Evolutionary conservation across 1,140 invertebrate genomes (phyloP).

Genomic region (Lamellibrachia luymesi): DNA sequence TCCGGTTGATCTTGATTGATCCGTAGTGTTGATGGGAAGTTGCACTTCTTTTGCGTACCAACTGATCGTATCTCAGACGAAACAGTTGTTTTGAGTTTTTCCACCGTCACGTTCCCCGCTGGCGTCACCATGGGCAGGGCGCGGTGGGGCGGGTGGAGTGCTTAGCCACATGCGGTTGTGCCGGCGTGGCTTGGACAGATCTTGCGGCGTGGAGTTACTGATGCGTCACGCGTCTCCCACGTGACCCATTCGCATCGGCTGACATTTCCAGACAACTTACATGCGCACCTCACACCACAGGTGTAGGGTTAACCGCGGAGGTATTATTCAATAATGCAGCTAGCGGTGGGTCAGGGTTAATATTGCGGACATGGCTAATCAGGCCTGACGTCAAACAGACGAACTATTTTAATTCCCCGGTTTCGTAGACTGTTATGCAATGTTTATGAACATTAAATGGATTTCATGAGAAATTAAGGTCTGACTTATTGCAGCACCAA

Average conservation of each 20-base stretch:
- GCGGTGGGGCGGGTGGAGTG: neutral
- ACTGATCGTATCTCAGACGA: neutral
- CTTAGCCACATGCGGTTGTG: neutral
- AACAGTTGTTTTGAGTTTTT: neutral
- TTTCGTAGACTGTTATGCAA: neutral
- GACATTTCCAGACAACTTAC: constrained; percentile 4
- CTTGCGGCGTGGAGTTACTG: constrained; percentile 2
- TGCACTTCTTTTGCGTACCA: neutral
- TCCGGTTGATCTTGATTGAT: neutral
- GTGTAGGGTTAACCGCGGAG: constrained; percentile 2
- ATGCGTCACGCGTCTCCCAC: neutral
- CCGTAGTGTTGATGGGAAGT: neutral
- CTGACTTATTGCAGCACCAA: neutral
- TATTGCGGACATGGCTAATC: neutral
- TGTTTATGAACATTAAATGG: neutral
- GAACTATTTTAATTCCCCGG: neutral
- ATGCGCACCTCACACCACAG: neutral
- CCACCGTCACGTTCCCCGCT: neutral
- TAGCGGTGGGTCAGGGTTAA: neutral
- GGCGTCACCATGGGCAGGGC: neutral
- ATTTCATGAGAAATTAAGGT: neutral
- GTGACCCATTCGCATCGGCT: neutral
- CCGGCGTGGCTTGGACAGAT: constrained; percentile 2
- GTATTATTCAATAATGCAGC: neutral
- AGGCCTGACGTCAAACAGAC: neutral